Evolutionary conservation across 37 sponge, comb jelly and placozoan genomes (phyloP).

Genomic region (Oopsacas minuta): DNA sequence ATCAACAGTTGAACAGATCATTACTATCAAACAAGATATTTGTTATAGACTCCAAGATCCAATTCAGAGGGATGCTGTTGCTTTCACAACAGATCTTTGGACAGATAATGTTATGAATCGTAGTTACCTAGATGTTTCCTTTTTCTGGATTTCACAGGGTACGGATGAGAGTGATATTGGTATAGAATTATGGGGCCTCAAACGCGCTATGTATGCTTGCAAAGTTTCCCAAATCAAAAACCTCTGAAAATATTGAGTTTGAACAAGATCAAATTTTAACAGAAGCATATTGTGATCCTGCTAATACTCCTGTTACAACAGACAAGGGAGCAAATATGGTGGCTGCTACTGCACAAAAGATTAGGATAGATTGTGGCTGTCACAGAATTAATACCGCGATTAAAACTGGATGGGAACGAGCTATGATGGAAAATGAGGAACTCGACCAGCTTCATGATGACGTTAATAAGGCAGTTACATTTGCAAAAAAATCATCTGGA

Average conservation of each 20-base stretch:
- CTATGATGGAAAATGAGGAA: constrained; percentile 14
- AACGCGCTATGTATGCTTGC: constrained; percentile 16
- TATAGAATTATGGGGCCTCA: not conserved
- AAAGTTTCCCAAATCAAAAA: constrained; percentile 8
- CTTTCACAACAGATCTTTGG: not conserved
- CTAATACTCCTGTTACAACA: constrained; percentile 14
- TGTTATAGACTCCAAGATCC: too few relatives aligned
- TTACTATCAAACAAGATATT: too few relatives aligned
- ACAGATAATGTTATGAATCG: too few relatives aligned
- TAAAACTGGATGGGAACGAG: constrained; percentile 14
- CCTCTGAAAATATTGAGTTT: constrained; percentile 16
- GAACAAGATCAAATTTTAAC: constrained; percentile 7
- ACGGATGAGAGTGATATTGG: not conserved
- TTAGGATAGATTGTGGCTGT: constrained; percentile 3
- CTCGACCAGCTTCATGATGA: too few relatives aligned
- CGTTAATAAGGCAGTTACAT: too few relatives aligned
- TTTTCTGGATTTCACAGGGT: constrained; percentile 13
- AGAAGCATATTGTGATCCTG: not conserved
- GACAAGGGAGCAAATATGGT: constrained; percentile 2
- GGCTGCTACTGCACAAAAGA: constrained; percentile 16
- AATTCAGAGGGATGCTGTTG: not conserved
- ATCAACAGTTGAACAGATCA: too few relatives aligned
- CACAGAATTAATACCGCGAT: not conserved
- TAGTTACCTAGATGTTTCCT: too few relatives aligned
- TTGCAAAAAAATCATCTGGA: too few relatives aligned